These are phyloP conservation scores for Drosophila pectinifera DNA, from an alignment of 1,140 invertebrate genomes.

Conservation along the genomic window DNA sequence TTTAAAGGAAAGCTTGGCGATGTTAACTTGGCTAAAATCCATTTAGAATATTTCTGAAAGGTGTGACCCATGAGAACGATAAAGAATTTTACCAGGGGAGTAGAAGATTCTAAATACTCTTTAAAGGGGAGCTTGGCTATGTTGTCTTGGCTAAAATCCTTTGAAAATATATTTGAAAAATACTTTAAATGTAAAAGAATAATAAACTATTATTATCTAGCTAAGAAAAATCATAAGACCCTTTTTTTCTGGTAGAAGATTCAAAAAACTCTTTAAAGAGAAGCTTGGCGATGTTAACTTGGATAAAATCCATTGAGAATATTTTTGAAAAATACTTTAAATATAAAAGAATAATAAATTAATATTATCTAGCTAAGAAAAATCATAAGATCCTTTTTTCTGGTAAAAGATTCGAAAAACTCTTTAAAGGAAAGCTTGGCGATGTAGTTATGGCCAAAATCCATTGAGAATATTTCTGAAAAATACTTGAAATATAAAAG, in stretches of 20 bases:
- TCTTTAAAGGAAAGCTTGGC: background rate
- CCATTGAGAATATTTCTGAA: no score
- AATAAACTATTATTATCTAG: no score
- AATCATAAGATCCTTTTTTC: background rate
- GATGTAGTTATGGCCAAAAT: background rate
- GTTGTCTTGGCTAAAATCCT: background rate
- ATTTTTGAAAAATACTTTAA: slow-evolving; percentile 1
- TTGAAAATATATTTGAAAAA: no score
- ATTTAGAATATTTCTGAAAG: background rate
- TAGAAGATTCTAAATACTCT: background rate
- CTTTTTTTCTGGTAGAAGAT: background rate
- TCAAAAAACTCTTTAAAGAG: background rate
- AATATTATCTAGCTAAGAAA: no score
- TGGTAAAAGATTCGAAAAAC: background rate
- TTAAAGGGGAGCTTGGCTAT: background rate
- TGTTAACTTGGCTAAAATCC: background rate
- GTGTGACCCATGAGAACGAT: slow-evolving; percentile 2
- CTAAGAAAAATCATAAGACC: background rate
- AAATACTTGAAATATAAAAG: no score
- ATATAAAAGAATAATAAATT: no score
- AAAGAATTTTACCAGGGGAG: background rate
- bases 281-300: background rate
- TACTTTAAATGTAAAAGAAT: no score
- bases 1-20: background rate
- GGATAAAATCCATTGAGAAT: background rate